Evolutionary conservation across 1,140 invertebrate genomes (phyloP), one percentile per base, ranked within the genome.

Genomic region (Trichomalopsis sarcophagae): DNA sequence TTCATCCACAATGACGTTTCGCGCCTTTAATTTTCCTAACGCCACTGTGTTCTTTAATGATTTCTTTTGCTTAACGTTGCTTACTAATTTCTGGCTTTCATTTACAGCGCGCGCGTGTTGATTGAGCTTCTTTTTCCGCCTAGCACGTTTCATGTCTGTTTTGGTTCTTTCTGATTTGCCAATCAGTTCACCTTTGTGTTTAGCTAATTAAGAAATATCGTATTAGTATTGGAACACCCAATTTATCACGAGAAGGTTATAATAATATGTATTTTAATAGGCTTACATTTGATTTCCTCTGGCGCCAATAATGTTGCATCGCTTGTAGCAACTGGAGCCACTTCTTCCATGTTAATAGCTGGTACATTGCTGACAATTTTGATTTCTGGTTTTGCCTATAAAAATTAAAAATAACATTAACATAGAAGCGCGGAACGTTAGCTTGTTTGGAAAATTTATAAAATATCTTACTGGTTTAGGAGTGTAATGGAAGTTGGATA

Each of bases 401-500:
- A 93, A 93, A 84, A 89, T 87, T 86, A 62, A 81, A 50, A 84
- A 78, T 83, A 13, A 71, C 4, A 30, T 33, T 71, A 30, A 71
- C 17, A 62, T 17, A n/a, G 21, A 62, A 55, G 14, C 14, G 0
- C 13, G 17, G 3, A 62, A 62, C 6, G 5, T 1, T 1, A 62
- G 21, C 6, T 62, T n/a, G 5, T n/a, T 62, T 14, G 30, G 66
- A 2, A 81, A 82, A 71, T 68, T 85, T 33, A 69, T 55, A 36
- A 87, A 80, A 79, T 84, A 33, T 86, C 76, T 93, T 93, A 96
- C 96, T 83, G 94, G 94, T 94, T 97, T 98, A 0, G 99, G 98
- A 76, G 98, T 99, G 89, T 97, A 99, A 92, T 99, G 97, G 92
- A 97, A 99, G 92, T 99, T 98, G 0, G 96, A 97, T 4, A 99